Percentiles rank a stretch among this genome's conserved stretches.
Evolutionary conservation across 2,797 vertebrate genomes (phyloP).

Genomic region (Sphaeramia orbicularis): DNA sequence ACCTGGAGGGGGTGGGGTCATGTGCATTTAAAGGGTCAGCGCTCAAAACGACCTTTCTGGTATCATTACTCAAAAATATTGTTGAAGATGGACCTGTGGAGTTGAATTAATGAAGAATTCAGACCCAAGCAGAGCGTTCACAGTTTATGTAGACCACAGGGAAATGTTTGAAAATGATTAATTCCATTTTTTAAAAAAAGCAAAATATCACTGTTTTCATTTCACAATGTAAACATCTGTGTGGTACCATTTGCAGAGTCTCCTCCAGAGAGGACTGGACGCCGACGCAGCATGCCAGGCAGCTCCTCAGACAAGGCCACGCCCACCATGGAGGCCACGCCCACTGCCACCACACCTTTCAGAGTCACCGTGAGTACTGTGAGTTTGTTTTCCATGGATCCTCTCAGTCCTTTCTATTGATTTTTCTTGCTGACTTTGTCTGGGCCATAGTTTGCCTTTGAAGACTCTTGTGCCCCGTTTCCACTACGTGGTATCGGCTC

Average conservation of each 20-base stretch:
- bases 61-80: too few relatives aligned
- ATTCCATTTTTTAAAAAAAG: too few relatives aligned
- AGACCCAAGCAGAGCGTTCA: too few relatives aligned
- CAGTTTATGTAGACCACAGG: too few relatives aligned
- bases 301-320: slow-evolving; percentile 89
- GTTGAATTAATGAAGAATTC: too few relatives aligned
- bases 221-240: neutral
- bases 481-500: too few relatives aligned
- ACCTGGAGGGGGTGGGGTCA: too few relatives aligned
- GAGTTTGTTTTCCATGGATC: slow-evolving; percentile 41
- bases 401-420: slow-evolving; percentile 7
- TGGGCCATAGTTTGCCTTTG: slow-evolving; percentile 1
- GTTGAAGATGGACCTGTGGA: too few relatives aligned
- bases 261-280: slow-evolving; percentile 91
- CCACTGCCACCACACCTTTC: slow-evolving; percentile 88
- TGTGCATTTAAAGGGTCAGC: too few relatives aligned
- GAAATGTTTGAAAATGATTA: too few relatives aligned
- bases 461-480: neutral
- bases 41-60: too few relatives aligned
- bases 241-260: slow-evolving; percentile 85
- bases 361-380: slow-evolving; percentile 93
- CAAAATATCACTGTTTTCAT: too few relatives aligned
- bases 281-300: slow-evolving; percentile 94
- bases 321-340: slow-evolving; percentile 89
- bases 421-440: slow-evolving; percentile 1